Evolutionary conservation across 2,797 vertebrate species (phyloP), one percentile per base, ranked within the genome.

Genomic region (Numenius phaeopus): DNA sequence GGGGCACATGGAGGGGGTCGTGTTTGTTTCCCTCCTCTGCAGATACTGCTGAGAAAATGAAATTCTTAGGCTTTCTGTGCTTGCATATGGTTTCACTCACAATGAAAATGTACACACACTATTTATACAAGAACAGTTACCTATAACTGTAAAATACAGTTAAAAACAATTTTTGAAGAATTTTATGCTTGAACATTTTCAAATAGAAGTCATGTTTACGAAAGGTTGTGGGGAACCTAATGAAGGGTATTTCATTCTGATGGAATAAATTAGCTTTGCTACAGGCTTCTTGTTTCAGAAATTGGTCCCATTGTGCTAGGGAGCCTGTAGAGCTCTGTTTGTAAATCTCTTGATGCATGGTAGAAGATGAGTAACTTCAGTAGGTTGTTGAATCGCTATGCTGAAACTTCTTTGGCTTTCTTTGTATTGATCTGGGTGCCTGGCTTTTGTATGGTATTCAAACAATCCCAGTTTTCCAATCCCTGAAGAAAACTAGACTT

Each of bases 261-360:
- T 92, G 58, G 90, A 96, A 94, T 96, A 94, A 95, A 92, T 96
- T 59, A 97, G 76, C 82, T 87, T 94, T 87, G 90, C 89, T 85
- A 83, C 44, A 87, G 79, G 69, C 81, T 94, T 91, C 89, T 90
- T 91, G 46, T 69, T 95, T 92, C 79, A 96, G 92, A 92, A 95
- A 94, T 88, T 78, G 82, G 90, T 94, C 92, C 86, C 72, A 34
- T 62, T 92, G 95, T 89, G 72, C 93, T 96, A 7, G 44, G 72
- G 47, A 92, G 57, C 95, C 81, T 90, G 71, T 55, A 69, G 78
- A 77, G 46, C 71, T 97, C 52, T 0, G 9, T 91, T 82, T 69
- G 64, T 93, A 91, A 85, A 83, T 89, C 86, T 94, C 71, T 32
- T 83, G 87, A 75, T 92, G 71, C 71, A 7, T 15, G 4, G 83